Conservation (phyloP, 2,113 vertebrate species). For the Pollimyrus isidori region DNA sequence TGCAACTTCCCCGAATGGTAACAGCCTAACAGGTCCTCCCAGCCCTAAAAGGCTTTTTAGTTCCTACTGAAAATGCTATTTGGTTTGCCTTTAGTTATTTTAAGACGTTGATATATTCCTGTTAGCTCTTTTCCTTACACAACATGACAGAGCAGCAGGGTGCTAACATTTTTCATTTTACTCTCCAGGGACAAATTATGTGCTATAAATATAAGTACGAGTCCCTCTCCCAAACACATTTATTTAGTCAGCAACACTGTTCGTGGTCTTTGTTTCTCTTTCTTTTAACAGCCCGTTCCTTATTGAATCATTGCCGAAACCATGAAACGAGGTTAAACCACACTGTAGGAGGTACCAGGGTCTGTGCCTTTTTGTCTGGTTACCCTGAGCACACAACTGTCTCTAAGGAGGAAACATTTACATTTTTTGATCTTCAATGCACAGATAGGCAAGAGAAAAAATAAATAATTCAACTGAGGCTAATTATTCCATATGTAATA, state of each 20-base stretch:
- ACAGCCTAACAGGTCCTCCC: neutral
- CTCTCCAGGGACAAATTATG: conserved; percentile 1
- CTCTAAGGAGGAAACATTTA: neutral
- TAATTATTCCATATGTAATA: neutral
- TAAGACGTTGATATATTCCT: neutral
- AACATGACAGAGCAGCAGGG: neutral
- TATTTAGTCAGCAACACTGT: neutral
- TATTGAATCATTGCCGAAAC: neutral
- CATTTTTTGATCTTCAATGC: neutral
- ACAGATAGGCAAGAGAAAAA: neutral
- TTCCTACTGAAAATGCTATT: neutral
- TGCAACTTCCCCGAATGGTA: neutral
- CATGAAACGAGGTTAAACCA: neutral
- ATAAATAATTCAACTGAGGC: neutral
- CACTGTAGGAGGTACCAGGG: neutral
- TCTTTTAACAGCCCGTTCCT: neutral
- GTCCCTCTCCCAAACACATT: neutral
- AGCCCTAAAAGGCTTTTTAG: neutral
- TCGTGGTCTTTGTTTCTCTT: neutral
- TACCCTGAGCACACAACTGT: neutral
- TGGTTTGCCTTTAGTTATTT: conserved; percentile 4
- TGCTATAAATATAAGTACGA: neutral
- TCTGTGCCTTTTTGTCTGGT: neutral
- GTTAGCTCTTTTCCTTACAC: neutral
- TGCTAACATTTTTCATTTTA: neutral